Percentiles rank a stretch among this genome's conserved stretches.
These are phyloP conservation scores for Poecilus cupreus DNA, from an alignment of 2,888 invertebrate species.

Conservation along the genomic window DNA sequence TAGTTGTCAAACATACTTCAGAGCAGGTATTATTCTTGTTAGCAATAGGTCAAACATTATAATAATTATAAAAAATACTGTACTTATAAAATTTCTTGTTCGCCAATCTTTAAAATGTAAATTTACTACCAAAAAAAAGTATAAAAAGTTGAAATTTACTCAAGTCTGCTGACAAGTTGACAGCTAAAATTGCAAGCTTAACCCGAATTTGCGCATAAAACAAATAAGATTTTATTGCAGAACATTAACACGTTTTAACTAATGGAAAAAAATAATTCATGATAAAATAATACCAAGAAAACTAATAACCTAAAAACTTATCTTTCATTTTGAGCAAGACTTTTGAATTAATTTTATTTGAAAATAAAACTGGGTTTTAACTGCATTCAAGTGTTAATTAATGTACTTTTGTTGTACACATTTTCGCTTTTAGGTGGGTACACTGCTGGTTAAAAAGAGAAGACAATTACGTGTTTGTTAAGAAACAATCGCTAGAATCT, in stretches of 20 bases:
- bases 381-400: not conserved
- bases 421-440: constrained; percentile 7
- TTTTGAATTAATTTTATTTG: not conserved
- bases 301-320: constrained; percentile 32
- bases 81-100: too few species aligned
- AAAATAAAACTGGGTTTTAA: not conserved
- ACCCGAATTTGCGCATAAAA: constrained; percentile 29
- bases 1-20: not conserved
- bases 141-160: constrained; percentile 35
- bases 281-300: constrained; percentile 30
- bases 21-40: not conserved
- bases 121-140: not conserved
- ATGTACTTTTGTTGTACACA: not conserved
- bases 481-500: not conserved
- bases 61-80: not conserved
- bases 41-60: not conserved
- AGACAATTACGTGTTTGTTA: not conserved
- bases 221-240: constrained; percentile 13
- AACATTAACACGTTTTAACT: constrained; percentile 27
- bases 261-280: constrained; percentile 29
- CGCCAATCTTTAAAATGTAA: not conserved
- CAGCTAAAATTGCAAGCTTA: constrained; percentile 28
- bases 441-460: not conserved
- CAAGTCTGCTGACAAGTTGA: constrained; percentile 17
- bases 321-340: not conserved